Conservation (phyloP, 1,140 invertebrate genomes). For the Coenobita brevimanus region DNA sequence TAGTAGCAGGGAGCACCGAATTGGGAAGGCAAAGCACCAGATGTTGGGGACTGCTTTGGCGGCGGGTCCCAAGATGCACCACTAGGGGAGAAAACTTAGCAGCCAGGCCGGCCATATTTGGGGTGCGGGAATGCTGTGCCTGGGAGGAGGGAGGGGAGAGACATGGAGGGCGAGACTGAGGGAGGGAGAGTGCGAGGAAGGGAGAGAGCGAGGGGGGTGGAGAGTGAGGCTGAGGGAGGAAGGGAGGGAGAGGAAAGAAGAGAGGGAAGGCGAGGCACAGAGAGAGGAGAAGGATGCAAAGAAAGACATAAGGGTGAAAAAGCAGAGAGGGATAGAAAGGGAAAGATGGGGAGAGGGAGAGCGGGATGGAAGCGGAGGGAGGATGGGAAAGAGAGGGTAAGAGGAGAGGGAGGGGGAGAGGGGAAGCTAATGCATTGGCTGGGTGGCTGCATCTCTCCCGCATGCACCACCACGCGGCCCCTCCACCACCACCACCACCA, state of each 20-base stretch:
- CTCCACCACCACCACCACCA: no score
- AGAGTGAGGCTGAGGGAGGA: background rate
- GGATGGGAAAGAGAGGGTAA: background rate
- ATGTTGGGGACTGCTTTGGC: no score
- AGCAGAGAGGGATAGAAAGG: background rate
- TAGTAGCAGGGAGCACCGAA: no score
- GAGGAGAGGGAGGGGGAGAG: background rate
- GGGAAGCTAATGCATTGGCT: background rate
- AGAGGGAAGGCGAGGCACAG: background rate
- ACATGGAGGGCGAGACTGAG: no score
- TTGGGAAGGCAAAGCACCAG: no score
- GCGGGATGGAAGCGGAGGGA: background rate
- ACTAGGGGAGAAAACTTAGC: no score
- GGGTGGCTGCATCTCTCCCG: background rate
- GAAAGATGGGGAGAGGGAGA: background rate
- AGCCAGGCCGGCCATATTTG: no score
- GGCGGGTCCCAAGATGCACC: no score
- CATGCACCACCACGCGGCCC: background rate
- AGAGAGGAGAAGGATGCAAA: background rate
- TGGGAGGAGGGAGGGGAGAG: no score
- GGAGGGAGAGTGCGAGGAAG: constrained; percentile 3
- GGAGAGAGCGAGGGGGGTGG: background rate
- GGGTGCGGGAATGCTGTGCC: no score
- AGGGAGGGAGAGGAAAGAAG: constrained; percentile 3
- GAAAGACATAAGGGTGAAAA: background rate